Percentiles rank a stretch among this genome's conserved stretches.
phyloP scores from a whole-genome alignment of 2,888 invertebrate genomes.

The Choristoneura rosaceana region DNA sequence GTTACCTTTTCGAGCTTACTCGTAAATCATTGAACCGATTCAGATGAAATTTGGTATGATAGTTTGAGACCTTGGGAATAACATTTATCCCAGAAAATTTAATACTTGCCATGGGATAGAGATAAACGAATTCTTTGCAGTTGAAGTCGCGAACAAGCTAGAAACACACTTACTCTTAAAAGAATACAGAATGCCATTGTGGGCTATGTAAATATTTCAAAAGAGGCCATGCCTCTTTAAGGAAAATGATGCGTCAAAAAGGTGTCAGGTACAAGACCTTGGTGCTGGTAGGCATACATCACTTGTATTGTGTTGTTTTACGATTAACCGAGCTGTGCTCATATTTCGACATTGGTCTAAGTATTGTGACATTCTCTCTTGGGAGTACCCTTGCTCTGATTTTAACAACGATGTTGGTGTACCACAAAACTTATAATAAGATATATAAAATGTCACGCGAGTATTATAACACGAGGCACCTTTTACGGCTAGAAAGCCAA shows the following conservation, averaged over 20 bases:
- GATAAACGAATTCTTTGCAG: too few relatives aligned
- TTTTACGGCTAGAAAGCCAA: too few relatives aligned
- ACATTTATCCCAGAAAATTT: too few relatives aligned
- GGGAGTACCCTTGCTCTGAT: not conserved
- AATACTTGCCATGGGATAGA: too few relatives aligned
- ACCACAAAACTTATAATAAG: too few relatives aligned
- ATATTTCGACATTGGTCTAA: not conserved
- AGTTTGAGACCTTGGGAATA: too few relatives aligned
- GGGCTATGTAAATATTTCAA: not conserved
- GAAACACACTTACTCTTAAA: too few relatives aligned
- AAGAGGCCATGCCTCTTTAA: not conserved
- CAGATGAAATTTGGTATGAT: too few relatives aligned
- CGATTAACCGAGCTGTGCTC: not conserved
- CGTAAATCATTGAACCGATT: too few relatives aligned
- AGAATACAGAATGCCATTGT: not conserved
- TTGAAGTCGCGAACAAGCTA: not conserved
- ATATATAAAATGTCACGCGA: too few relatives aligned
- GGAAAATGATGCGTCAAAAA: constrained; percentile 14
- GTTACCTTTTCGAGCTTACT: too few relatives aligned
- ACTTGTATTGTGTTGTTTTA: constrained; percentile 14
- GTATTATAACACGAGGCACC: too few relatives aligned
- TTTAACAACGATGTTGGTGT: not conserved
- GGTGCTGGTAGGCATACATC: not conserved
- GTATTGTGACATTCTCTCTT: not conserved
- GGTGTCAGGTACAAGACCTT: constrained; percentile 11